Evolutionary conservation across 2,113 vertebrate genomes (phyloP).

Genomic region (Scomber colias): DNA sequence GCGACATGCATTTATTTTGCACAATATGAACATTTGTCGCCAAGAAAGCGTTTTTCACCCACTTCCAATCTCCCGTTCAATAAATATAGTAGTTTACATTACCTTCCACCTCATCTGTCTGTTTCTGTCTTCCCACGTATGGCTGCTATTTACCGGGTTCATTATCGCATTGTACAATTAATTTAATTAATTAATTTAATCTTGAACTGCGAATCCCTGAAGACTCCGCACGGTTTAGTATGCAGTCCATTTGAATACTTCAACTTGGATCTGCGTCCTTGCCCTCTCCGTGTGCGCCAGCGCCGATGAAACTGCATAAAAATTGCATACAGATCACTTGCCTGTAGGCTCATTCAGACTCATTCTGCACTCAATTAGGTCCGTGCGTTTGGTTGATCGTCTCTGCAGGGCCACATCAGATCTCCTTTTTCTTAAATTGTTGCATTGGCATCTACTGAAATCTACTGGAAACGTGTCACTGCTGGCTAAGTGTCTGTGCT

Average conservation of each 20-base stretch:
- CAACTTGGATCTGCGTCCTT: conserved; percentile 33
- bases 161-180: conserved; percentile 9
- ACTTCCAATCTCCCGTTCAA: not conserved
- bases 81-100: not conserved
- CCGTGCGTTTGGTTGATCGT: conserved; percentile 31
- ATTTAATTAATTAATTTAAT: not conserved
- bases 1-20: not conserved
- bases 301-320: conserved; percentile 41
- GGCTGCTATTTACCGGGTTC: not conserved
- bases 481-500: not conserved
- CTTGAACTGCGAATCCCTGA: not conserved
- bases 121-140: not conserved
- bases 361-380: conserved; percentile 62
- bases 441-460: conserved; percentile 15
- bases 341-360: conserved; percentile 36
- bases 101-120: not conserved
- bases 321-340: conserved; percentile 46
- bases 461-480: not conserved
- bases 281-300: conserved; percentile 53
- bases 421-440: conserved; percentile 38
- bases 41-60: too few species aligned
- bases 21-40: not conserved
- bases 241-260: conserved; percentile 46
- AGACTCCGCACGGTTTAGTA: conserved; percentile 28
- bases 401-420: conserved; percentile 48